phyloP scores from a whole-genome alignment of 2,888 invertebrate genomes.

The Scaptomyza caliginosa region DNA sequence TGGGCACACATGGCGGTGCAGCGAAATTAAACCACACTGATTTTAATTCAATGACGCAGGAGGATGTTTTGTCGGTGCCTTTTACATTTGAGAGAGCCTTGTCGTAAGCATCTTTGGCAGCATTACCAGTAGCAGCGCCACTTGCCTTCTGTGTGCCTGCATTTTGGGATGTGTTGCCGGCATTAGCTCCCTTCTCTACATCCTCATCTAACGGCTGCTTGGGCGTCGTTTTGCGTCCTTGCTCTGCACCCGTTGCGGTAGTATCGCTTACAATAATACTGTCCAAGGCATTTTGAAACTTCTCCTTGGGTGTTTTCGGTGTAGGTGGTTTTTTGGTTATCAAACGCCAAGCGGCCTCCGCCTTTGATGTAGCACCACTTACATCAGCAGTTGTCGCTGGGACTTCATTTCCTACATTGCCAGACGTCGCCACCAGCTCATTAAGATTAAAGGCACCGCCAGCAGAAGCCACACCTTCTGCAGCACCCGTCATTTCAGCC shows the following conservation, averaged over 20 bases:
- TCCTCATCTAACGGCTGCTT: conserved; percentile 81
- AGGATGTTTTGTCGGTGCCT: conserved; percentile 89
- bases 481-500: conserved; percentile 76
- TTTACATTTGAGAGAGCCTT: conserved; percentile 86
- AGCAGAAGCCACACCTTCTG: conserved; percentile 51
- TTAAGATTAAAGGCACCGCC: conserved; percentile 72
- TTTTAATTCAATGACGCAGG: conserved; percentile 94
- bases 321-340: conserved; percentile 85
- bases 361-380: conserved; percentile 80
- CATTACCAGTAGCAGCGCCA: conserved; percentile 24
- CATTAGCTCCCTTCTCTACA: conserved; percentile 81
- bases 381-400: conserved; percentile 35
- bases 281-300: conserved; percentile 83
- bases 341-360: conserved; percentile 83
- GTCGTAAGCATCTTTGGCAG: conserved; percentile 76
- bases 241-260: conserved; percentile 28
- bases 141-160: conserved; percentile 40
- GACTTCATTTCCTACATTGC: conserved; percentile 50
- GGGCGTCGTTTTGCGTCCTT: conserved; percentile 57
- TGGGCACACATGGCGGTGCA: conserved; percentile 96
- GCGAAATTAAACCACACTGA: conserved; percentile 99
- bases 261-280: conserved; percentile 76
- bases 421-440: conserved; percentile 67
- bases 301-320: conserved; percentile 87
- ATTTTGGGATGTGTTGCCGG: conserved; percentile 15